Evolutionary conservation across 2,113 vertebrate genomes (phyloP).

Genomic region (Datnioides undecimradiatus): DNA sequence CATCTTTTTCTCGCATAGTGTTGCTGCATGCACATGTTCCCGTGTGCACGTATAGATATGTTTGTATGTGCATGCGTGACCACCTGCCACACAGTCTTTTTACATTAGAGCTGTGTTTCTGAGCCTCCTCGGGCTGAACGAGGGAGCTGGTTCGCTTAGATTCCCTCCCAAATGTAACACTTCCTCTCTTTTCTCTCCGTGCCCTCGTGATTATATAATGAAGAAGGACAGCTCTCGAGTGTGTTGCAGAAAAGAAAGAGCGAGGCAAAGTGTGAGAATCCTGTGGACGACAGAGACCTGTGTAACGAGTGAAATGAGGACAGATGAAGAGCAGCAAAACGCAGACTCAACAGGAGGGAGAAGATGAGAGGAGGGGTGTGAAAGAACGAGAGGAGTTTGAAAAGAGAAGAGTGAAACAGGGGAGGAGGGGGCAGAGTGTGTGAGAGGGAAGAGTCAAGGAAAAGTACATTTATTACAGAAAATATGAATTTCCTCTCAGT

Average conservation of each 20-base stretch:
- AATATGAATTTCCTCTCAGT: constrained; percentile 10
- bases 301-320: constrained; percentile 57
- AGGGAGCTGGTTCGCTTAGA: constrained; percentile 24
- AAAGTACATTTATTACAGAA: constrained; percentile 10
- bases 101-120: constrained; percentile 6
- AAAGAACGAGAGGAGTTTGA: constrained; percentile 41
- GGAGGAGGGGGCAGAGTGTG: background rate
- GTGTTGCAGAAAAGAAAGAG: constrained; percentile 34
- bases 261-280: constrained; percentile 36
- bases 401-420: background rate
- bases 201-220: constrained; percentile 47
- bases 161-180: constrained; percentile 10
- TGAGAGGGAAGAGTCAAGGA: background rate
- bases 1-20: constrained; percentile 25
- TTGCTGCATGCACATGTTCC: constrained; percentile 6
- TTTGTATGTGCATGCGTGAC: background rate
- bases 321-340: constrained; percentile 37
- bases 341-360: constrained; percentile 38
- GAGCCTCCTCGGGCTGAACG: background rate
- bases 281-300: background rate
- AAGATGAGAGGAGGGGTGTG: constrained; percentile 42
- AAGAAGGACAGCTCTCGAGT: constrained; percentile 60
- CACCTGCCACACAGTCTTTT: constrained; percentile 1
- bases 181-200: constrained; percentile 25
- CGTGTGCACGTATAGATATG: background rate